Evolutionary conservation across 1,140 invertebrate genomes (phyloP).

Genomic region (Rhagoletis pomonella): DNA sequence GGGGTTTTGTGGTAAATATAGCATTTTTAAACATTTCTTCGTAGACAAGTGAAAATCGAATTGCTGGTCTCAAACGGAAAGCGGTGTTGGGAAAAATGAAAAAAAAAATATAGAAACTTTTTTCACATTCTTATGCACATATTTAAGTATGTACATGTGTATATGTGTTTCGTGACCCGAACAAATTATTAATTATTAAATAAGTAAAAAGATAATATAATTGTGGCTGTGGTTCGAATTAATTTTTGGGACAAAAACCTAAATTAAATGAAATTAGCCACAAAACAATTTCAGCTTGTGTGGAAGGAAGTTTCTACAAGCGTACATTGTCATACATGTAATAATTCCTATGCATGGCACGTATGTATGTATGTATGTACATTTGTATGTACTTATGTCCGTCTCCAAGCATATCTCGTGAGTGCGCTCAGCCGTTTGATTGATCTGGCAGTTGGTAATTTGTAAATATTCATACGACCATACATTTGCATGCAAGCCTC

Average conservation of each 20-base stretch:
- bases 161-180: slow-evolving; percentile 66
- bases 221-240: slow-evolving; percentile 66
- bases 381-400: neutral
- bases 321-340: neutral
- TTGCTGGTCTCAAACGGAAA: slow-evolving; percentile 26
- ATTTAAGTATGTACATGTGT: neutral
- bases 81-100: slow-evolving; percentile 51
- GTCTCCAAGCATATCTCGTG: slow-evolving; percentile 55
- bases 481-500: neutral
- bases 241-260: slow-evolving; percentile 62
- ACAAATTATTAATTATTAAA: slow-evolving; percentile 74
- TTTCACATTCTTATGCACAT: neutral
- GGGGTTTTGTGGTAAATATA: neutral
- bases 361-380: neutral
- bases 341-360: neutral
- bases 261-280: slow-evolving; percentile 72
- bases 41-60: slow-evolving; percentile 11
- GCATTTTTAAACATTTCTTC: neutral
- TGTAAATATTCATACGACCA: neutral
- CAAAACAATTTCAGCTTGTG: slow-evolving; percentile 51
- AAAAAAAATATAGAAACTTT: neutral
- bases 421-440: slow-evolving; percentile 64
- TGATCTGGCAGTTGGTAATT: slow-evolving; percentile 66
- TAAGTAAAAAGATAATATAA: slow-evolving; percentile 66
- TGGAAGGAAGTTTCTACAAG: neutral